Evolutionary conservation across 2,113 vertebrate genomes (phyloP), one percentile per base, ranked within the genome.

Genomic region (Oriolus oriolus): DNA sequence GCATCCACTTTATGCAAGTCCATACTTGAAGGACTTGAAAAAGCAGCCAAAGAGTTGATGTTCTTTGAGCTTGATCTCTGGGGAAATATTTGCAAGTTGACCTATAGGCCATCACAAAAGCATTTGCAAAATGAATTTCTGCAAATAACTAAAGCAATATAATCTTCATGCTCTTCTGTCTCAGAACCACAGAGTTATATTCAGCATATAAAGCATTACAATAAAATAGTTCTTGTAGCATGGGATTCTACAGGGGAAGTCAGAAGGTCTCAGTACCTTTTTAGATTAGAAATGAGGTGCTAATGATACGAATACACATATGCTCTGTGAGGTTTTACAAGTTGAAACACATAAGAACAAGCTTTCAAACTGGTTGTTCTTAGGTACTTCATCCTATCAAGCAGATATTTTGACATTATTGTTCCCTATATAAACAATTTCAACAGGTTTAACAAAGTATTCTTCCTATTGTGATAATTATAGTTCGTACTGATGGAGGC

Each of bases 1-100:
- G 89, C 97, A 98, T 98, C 98, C 98, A 96, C 96, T 96, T 96
- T 95, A 73, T 98, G 87, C 98, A 98, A 98, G 98, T 97, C 97
- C 86, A 95, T 94, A 98, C 98, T 98, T 96, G 98, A 98, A 92
- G 64, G 52, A 93, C 91, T 82, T 96, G 83, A 95, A 96, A 97
- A 91, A 84, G 41, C 65, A 98, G 97, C 97, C 97, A 97, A 97
- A 97, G 96, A 93, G 96, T 96, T 97, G 64, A 86, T 56, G 93
- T 97, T 97, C 93, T 98, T 97, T 86, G 45, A 95, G 68, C 95
- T 92, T 91, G 89, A 95, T 95, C 88, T 90, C 80, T 65, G 79
- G 87, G 68, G 94, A 69, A 94, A 91, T 95, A 95, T 95, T 93
- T 95, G 76, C 82, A 73, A 60, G 45, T 57, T 86, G 79, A 94